Percentiles rank a stretch among this genome's conserved stretches.
These are phyloP conservation scores for Tangara arthus DNA, from an alignment of 2,797 vertebrate genomes.

Conservation along the genomic window DNA sequence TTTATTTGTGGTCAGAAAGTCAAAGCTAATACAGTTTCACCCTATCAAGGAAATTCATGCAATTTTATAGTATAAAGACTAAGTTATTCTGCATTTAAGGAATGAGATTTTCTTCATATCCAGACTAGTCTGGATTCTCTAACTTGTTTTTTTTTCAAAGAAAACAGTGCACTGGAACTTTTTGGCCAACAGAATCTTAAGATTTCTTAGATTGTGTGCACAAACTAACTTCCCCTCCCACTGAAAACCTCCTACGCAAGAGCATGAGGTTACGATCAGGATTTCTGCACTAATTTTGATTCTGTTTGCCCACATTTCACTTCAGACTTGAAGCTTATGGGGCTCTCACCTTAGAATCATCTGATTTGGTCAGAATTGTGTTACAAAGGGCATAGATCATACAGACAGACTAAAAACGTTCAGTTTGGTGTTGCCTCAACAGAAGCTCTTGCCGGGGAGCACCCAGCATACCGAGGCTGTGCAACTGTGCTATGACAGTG, in stretches of 20 bases:
- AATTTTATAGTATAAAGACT: background rate
- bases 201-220: background rate
- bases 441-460: background rate
- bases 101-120: background rate
- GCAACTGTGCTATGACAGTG: fast-evolving
- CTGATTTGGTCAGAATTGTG: background rate
- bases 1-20: background rate
- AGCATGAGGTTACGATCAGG: background rate
- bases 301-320: background rate
- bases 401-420: background rate
- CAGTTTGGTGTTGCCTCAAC: background rate
- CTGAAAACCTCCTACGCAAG: background rate
- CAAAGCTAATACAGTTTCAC: background rate
- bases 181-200: background rate
- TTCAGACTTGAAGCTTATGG: background rate
- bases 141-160: background rate
- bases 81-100: background rate
- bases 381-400: background rate
- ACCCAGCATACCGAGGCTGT: background rate
- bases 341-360: background rate
- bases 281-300: background rate
- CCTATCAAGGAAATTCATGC: background rate
- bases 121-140: background rate
- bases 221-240: background rate
- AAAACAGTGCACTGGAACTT: background rate